A percentile compares a stretch with the other conserved stretches of the same genome.
Evolutionary conservation across 2,113 vertebrate species (phyloP).

Genomic region (Tupaia chinensis): DNA sequence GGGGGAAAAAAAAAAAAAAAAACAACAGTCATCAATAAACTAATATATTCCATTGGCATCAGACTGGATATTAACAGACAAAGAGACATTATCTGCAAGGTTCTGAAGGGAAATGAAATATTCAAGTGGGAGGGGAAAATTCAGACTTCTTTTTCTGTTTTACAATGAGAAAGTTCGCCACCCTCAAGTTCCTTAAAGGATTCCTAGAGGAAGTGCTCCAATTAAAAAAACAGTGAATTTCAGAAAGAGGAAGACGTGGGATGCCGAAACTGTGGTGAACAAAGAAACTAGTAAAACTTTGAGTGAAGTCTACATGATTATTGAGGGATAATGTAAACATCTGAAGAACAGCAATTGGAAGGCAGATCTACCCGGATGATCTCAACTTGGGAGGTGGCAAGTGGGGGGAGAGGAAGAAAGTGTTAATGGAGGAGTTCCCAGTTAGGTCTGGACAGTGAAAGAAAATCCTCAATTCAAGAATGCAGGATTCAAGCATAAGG

Average conservation of each 20-base stretch:
- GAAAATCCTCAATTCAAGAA: neutral
- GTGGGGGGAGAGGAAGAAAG: neutral
- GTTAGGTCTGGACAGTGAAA: neutral
- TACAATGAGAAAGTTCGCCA: slow-evolving; percentile 39
- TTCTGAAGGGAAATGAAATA: slow-evolving; percentile 53
- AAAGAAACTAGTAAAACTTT: slow-evolving; percentile 32
- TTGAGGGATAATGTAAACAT: slow-evolving; percentile 49
- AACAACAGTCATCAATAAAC: neutral
- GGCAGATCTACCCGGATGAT: slow-evolving; percentile 32
- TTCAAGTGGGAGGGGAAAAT: slow-evolving; percentile 20
- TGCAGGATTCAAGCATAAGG: neutral
- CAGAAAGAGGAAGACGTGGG: slow-evolving; percentile 36
- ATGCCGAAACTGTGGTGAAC: neutral
- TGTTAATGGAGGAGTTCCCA: neutral
- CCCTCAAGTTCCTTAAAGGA: slow-evolving; percentile 49
- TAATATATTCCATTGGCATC: slow-evolving; percentile 34
- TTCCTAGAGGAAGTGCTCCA: slow-evolving; percentile 29
- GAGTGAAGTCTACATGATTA: neutral
- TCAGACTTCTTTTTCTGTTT: slow-evolving; percentile 45
- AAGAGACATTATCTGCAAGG: neutral
- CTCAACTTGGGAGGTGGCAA: slow-evolving; percentile 25
- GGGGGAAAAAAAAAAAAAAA: slow-evolving; percentile 40
- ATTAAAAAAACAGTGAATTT: neutral
- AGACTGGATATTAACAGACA: slow-evolving; percentile 28
- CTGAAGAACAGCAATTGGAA: slow-evolving; percentile 34